Percentiles rank a stretch among this genome's conserved stretches.
phyloP scores from a whole-genome alignment of 1,140 invertebrate genomes.

The Drosophila jambulina region DNA sequence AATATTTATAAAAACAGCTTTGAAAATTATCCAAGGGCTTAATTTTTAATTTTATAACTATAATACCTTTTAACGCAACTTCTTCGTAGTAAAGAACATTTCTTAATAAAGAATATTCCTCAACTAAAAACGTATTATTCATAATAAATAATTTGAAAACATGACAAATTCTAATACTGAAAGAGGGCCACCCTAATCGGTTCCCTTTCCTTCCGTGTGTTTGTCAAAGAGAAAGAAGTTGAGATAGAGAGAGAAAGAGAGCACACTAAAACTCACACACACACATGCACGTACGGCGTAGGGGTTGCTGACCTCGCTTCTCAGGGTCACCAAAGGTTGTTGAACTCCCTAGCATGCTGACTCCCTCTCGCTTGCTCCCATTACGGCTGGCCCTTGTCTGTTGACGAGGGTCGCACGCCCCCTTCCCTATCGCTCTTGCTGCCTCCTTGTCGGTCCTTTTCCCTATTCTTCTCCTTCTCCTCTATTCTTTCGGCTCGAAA shows the following conservation, averaged over 20 bases:
- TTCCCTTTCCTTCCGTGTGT: conserved; percentile 50
- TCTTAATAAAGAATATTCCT: not conserved
- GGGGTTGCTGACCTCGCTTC: conserved; percentile 84
- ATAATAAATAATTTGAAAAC: not conserved
- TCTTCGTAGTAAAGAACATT: not conserved
- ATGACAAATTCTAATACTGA: not conserved
- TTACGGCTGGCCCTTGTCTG: conserved; percentile 33
- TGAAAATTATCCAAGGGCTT: not conserved
- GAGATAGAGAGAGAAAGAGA: conserved; percentile 12
- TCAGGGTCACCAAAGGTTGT: conserved; percentile 84
- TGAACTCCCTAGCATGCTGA: conserved; percentile 57
- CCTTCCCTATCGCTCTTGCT: conserved; percentile 10
- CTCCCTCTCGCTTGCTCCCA: conserved; percentile 22
- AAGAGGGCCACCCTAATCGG: conserved; percentile 34
- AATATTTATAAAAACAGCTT: not conserved
- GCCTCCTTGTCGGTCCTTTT: conserved; percentile 1
- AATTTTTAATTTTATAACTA: too few species aligned
- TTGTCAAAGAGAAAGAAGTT: conserved; percentile 26
- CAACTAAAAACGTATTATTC: not conserved
- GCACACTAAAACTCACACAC: conserved; percentile 15
- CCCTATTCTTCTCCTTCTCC: conserved; percentile 2
- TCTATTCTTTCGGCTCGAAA: conserved; percentile 52
- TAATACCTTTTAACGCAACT: not conserved
- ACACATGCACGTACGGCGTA: conserved; percentile 40
- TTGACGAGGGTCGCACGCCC: conserved; percentile 34